phyloP scores from a whole-genome alignment of 1,140 invertebrate genomes.

The Anastrepha ludens region DNA sequence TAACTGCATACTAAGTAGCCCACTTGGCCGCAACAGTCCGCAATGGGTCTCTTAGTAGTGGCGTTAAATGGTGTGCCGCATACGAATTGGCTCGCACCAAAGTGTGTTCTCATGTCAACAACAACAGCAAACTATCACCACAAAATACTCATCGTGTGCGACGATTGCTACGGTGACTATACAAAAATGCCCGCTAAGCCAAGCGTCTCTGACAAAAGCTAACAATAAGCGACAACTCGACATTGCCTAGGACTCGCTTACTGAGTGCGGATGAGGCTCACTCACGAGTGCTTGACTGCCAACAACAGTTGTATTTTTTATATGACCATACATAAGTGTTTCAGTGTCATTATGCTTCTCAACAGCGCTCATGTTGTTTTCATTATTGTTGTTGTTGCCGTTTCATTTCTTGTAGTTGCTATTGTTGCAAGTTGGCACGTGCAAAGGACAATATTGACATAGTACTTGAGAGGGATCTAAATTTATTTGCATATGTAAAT shows the following conservation, averaged over 20 bases:
- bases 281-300: neutral
- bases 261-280: neutral
- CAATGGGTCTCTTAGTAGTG: neutral
- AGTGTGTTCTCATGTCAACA: neutral
- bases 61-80: neutral
- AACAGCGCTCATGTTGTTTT: neutral
- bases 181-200: neutral
- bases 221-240: neutral
- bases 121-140: neutral
- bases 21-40: neutral
- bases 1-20: constrained; percentile 32
- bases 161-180: neutral
- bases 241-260: neutral
- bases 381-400: neutral
- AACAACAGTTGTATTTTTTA: constrained; percentile 34
- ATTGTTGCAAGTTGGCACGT: constrained; percentile 29
- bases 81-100: constrained; percentile 3
- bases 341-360: neutral
- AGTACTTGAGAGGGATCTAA: neutral
- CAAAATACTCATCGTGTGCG: no score
- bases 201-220: neutral
- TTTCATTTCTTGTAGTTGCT: neutral
- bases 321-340: neutral
- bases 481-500: neutral
- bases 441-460: constrained; percentile 47